Percentiles rank a stretch among this genome's conserved stretches.
These are phyloP conservation scores for Macrotus californicus DNA, from an alignment of 2,113 vertebrate species.

Conservation along the genomic window DNA sequence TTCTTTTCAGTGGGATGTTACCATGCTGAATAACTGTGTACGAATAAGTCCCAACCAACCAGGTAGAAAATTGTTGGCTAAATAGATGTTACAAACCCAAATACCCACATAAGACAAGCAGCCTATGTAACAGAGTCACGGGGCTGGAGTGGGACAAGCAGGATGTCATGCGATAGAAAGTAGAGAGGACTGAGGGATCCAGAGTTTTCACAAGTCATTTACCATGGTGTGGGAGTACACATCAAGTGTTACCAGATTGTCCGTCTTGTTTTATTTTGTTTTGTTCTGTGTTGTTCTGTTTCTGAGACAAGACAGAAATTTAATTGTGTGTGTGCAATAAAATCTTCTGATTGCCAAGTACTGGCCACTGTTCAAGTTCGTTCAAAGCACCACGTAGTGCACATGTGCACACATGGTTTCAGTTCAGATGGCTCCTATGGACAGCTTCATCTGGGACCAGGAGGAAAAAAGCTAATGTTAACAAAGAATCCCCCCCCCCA, in stretches of 20 bases:
- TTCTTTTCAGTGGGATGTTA: background rate
- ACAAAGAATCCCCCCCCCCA: background rate
- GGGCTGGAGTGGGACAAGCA: background rate
- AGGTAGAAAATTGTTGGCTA: background rate
- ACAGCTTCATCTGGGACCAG: background rate
- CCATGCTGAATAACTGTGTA: background rate
- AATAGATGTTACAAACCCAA: background rate
- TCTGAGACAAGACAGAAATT: background rate
- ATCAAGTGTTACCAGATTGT: background rate
- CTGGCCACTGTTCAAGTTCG: background rate
- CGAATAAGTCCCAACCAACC: background rate
- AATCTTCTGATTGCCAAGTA: background rate
- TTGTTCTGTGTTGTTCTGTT: background rate
- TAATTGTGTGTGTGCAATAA: background rate
- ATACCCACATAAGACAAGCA: background rate
- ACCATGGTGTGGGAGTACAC: background rate
- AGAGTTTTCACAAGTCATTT: background rate
- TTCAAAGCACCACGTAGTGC: background rate
- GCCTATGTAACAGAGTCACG: background rate
- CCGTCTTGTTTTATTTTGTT: background rate
- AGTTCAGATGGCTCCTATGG: background rate
- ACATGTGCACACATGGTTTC: background rate
- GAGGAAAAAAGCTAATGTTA: background rate
- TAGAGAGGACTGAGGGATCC: background rate
- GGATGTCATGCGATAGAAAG: background rate